Base-by-base conservation (phyloP, 2,888 invertebrate species). In the Allygus modestus region DNA sequence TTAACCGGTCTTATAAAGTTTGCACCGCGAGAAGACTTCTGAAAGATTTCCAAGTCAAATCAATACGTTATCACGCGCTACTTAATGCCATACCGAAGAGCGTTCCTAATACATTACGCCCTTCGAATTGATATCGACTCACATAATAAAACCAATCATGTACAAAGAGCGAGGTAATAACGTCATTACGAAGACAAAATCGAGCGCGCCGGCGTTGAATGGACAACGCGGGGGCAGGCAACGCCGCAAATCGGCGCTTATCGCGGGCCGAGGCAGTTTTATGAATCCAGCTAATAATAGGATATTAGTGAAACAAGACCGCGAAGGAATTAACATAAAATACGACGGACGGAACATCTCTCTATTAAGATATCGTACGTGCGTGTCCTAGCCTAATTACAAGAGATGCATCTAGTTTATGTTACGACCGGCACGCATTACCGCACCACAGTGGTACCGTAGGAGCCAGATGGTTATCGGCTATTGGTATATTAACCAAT, bases 251-350 rank as follows among this genome's bases (percentile, higher is more conserved):
- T 65, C 65, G 31, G n/a, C 73, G 33, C 20, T 73, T 73, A 73
- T 73, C 73, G 41, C 73, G 20, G 28, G 17, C 20, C 20, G 26
- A 58, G 79, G 58, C 79, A 79, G 79, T 79, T 79, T 79, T 79
- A 79, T 54, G 79, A 51, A 26, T 28, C 79, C 58, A 33, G n/a
- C 58, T 79, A 79, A 58, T 79, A 79, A 79, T 54, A 58, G 79
- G 54, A 79, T 58, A 79, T 79, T 79, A 79, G 79, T 79, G 79
- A 58, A 79, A 79, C 79, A 79, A 79, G 79, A 79, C 17, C 58
- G 79, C 33, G 31, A 9, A 9, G 58, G 79, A 58, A 79, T 79
- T 79, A 79, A 79, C 79, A 79, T 79, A 58, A 79, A 79, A 79
- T 79, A 79, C 58, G 77, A 73, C 9, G 11, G 23, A 17, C 77